Percentiles rank a stretch among this genome's conserved stretches.
Evolutionary conservation across 2,797 vertebrate species (phyloP).

Genomic region (Scarus forsteni): DNA sequence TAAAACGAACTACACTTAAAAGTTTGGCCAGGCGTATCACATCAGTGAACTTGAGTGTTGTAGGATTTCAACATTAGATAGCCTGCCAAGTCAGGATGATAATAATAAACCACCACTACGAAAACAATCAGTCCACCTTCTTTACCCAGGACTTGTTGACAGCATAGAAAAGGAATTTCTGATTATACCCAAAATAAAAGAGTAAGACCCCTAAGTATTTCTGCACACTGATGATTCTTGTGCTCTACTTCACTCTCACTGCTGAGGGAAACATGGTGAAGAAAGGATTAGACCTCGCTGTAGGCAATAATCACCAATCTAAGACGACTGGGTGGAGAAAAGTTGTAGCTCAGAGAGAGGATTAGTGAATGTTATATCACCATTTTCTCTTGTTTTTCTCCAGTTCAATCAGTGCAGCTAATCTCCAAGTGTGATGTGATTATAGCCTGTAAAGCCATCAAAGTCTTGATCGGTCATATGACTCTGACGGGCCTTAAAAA

Average conservation of each 20-base stretch:
- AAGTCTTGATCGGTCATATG: constrained; percentile 8
- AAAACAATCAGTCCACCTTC: too few species aligned
- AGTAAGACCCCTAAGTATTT: background rate
- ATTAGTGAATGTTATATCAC: constrained; percentile 56
- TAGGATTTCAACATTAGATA: too few species aligned
- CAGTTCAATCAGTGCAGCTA: constrained; percentile 7
- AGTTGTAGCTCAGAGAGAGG: constrained; percentile 48
- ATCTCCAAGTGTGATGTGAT: constrained; percentile 22
- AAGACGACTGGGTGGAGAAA: constrained; percentile 46
- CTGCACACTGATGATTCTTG: background rate
- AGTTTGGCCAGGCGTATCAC: too few species aligned
- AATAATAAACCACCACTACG: too few species aligned
- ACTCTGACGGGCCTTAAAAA: too few species aligned
- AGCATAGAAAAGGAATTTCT: background rate
- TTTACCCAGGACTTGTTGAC: too few species aligned
- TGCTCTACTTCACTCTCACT: background rate
- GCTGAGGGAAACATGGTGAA: constrained; percentile 24
- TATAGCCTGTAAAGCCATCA: constrained; percentile 10
- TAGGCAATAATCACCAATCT: constrained; percentile 64
- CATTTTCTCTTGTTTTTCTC: constrained; percentile 18
- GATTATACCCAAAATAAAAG: background rate
- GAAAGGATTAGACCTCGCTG: constrained; percentile 51
- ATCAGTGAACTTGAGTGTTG: too few species aligned
- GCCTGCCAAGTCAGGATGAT: too few species aligned
- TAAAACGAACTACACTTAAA: too few species aligned